These are phyloP conservation scores for Gambusia yucatana DNA, from an alignment of 2,797 vertebrate species.

Conservation along the genomic window DNA sequence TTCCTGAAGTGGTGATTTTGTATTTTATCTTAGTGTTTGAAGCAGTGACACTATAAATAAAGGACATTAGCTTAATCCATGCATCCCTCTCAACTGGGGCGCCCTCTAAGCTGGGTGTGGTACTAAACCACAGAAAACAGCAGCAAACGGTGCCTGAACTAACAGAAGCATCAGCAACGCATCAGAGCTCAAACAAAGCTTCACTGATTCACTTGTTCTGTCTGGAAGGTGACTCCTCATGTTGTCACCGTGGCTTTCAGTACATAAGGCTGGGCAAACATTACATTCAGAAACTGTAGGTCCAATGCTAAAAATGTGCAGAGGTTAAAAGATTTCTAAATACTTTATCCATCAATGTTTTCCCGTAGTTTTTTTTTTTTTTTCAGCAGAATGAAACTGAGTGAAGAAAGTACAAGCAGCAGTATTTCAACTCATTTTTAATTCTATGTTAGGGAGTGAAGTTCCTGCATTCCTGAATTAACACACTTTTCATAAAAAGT, in stretches of 20 bases:
- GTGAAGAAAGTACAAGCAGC: neutral
- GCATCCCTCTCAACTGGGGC: conserved; percentile 4
- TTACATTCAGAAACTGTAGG: neutral
- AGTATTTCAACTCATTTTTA: neutral
- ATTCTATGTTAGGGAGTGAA: neutral
- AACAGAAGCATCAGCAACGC: conserved; percentile 15
- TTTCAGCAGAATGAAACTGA: neutral
- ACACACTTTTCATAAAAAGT: neutral
- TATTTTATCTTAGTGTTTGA: neutral
- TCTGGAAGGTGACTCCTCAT: neutral
- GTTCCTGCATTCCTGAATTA: neutral
- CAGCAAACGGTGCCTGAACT: conserved; percentile 21
- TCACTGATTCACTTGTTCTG: neutral
- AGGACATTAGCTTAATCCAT: neutral
- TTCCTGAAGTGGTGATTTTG: neutral
- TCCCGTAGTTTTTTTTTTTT: neutral
- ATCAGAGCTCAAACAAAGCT: conserved; percentile 16
- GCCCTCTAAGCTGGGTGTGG: neutral
- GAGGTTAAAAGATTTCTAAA: neutral
- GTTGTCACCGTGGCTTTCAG: neutral
- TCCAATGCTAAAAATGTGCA: neutral
- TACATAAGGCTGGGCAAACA: neutral
- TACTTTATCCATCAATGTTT: neutral
- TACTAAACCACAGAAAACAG: conserved; percentile 7
- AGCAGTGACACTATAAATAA: neutral